Evolutionary conservation across 2,113 vertebrate species (phyloP).

Genomic region (Glaucomys volans): DNA sequence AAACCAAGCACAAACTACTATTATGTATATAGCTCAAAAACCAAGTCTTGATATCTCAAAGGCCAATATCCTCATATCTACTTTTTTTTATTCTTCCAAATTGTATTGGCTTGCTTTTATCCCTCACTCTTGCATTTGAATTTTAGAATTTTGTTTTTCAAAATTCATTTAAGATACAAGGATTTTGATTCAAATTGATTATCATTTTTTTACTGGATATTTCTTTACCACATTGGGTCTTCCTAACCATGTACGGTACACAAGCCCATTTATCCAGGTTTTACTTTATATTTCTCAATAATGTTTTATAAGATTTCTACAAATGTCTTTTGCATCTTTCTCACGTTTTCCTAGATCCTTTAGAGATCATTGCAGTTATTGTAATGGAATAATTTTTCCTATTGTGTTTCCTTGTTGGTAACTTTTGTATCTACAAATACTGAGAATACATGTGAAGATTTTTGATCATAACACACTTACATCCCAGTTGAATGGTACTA

Average conservation of each 20-base stretch:
- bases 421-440: neutral
- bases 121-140: neutral
- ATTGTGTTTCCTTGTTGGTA: neutral
- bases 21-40: neutral
- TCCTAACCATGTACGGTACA: neutral
- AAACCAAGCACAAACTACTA: neutral
- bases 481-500: neutral
- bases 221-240: neutral
- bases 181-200: constrained; percentile 6
- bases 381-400: neutral
- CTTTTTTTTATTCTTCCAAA: neutral
- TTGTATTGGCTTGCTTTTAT: neutral
- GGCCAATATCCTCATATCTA: neutral
- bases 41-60: neutral
- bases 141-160: neutral
- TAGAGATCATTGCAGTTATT: neutral
- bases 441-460: neutral
- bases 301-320: neutral
- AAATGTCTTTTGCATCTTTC: neutral
- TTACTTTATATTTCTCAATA: neutral
- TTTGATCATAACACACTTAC: neutral
- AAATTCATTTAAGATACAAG: neutral
- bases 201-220: neutral
- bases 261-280: neutral
- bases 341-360: neutral